A percentile compares a stretch with the other conserved stretches of the same genome.
These are phyloP conservation scores for Drosophila paulistorum DNA, from an alignment of 1,140 invertebrate species.

Conservation along the genomic window DNA sequence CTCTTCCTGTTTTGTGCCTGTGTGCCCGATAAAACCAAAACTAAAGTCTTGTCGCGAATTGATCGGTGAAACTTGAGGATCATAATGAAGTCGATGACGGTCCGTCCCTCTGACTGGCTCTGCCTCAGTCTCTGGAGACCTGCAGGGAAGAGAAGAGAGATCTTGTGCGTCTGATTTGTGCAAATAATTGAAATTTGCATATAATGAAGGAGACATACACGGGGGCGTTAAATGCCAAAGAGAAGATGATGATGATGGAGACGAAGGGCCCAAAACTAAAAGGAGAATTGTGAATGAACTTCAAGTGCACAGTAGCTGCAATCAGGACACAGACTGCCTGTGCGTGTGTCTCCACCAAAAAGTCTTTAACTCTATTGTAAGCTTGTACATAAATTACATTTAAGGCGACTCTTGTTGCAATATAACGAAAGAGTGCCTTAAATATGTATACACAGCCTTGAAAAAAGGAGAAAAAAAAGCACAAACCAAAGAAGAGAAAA, in stretches of 20 bases:
- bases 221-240: conserved; percentile 41
- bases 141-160: conserved; percentile 46
- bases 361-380: conserved; percentile 61
- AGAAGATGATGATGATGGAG: background rate
- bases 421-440: conserved; percentile 18
- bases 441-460: conserved; percentile 47
- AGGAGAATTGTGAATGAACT: conserved; percentile 34
- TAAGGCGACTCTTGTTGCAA: conserved; percentile 59
- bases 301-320: conserved; percentile 70
- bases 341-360: background rate
- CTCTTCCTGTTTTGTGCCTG: conserved; percentile 67
- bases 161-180: conserved; percentile 78
- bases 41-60: conserved; percentile 33
- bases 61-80: conserved; percentile 8
- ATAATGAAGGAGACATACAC: conserved; percentile 64
- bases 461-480: conserved; percentile 20
- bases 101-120: background rate
- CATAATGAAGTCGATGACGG: conserved; percentile 57
- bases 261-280: background rate
- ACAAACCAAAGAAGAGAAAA: conserved; percentile 31
- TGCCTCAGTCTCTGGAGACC: conserved; percentile 26
- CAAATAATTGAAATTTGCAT: conserved; percentile 82
- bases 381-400: conserved; percentile 73
- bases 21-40: conserved; percentile 58
- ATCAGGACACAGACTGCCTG: conserved; percentile 52